Evolutionary conservation across 2,113 vertebrate genomes (phyloP).

Genomic region (Bagarius yarrelli): DNA sequence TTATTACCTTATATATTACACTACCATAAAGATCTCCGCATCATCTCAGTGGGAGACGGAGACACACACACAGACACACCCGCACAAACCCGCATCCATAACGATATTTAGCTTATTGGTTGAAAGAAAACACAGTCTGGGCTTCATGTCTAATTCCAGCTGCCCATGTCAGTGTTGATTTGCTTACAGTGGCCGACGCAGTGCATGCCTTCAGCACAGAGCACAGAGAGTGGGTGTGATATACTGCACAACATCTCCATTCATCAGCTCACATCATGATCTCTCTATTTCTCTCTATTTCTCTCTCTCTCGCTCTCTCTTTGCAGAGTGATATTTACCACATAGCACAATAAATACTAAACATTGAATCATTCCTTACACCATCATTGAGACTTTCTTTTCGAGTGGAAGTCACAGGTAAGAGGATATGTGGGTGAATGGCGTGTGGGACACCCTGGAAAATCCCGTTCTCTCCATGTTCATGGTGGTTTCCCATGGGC

Average conservation of each 20-base stretch:
- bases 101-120: not conserved
- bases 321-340: not conserved
- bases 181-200: constrained; percentile 1
- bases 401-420: too few relatives aligned
- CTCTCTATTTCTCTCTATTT: not conserved
- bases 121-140: not conserved
- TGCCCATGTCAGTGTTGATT: constrained; percentile 10
- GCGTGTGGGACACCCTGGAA: not conserved
- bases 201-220: constrained; percentile 13
- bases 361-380: not conserved
- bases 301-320: not conserved
- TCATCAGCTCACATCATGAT: not conserved
- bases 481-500: not conserved
- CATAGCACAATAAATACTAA: not conserved
- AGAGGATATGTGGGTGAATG: not conserved
- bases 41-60: not conserved
- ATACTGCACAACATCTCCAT: not conserved
- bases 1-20: too few relatives aligned
- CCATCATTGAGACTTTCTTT: too few relatives aligned
- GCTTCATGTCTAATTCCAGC: not conserved
- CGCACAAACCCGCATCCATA: not conserved
- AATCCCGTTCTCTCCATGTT: not conserved
- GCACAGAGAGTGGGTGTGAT: constrained; percentile 15
- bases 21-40: not conserved
- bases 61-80: not conserved